Evolutionary conservation across 1,140 invertebrate species (phyloP).

Genomic region (Apocrypta bakeri): DNA sequence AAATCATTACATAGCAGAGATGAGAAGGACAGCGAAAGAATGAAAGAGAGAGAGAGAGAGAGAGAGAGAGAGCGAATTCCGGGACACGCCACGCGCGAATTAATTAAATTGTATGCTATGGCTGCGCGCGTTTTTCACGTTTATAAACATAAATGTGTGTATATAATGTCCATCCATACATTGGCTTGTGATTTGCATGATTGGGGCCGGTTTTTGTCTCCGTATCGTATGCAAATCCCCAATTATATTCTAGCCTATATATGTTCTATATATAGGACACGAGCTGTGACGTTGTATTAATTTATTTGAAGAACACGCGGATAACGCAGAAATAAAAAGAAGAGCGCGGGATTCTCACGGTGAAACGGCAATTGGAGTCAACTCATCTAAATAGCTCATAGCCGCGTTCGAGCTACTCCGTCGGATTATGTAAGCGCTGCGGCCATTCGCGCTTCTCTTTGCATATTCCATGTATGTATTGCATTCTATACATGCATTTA

Average conservation of each 20-base stretch:
- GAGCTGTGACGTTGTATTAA: neutral
- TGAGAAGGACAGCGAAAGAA: neutral
- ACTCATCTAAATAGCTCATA: slow-evolving; percentile 69
- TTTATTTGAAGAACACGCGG: too few species aligned
- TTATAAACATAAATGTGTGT: neutral
- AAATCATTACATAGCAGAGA: slow-evolving; percentile 19
- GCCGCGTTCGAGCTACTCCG: slow-evolving; percentile 32
- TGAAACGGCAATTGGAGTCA: slow-evolving; percentile 68
- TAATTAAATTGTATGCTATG: slow-evolving; percentile 20
- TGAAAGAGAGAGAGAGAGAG: neutral
- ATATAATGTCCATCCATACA: too few species aligned
- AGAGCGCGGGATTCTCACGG: slow-evolving; percentile 66
- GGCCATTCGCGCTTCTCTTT: slow-evolving; percentile 28
- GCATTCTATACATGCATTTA: too few species aligned
- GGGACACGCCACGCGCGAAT: neutral
- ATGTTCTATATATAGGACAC: neutral
- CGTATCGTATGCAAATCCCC: neutral
- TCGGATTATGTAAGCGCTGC: slow-evolving; percentile 47
- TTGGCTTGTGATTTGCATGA: slow-evolving; percentile 56
- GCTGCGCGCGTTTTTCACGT: neutral
- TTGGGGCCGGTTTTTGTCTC: slow-evolving; percentile 48
- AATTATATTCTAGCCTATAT: neutral
- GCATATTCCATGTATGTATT: too few species aligned
- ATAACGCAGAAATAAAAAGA: slow-evolving; percentile 15
- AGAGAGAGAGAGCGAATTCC: neutral